Base-by-base conservation (phyloP, 2,888 invertebrate species). In the Andricus quercusramuli region DNA sequence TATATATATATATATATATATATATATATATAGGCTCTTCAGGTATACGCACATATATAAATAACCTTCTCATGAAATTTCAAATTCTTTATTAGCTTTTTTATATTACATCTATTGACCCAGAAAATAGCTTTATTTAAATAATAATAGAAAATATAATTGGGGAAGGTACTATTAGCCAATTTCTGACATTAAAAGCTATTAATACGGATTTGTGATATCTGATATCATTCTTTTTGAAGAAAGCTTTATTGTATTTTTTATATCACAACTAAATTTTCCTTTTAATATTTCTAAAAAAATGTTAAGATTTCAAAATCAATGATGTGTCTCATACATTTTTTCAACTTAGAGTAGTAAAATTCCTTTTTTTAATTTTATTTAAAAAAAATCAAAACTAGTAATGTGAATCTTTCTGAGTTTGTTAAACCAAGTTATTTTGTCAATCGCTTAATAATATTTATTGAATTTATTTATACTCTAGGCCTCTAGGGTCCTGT, bases 101-200 rank as follows among this genome's bases (percentile, higher is more conserved):
- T 22, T 6, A 56, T n/a, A 47, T 1, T 47, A n/a, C n/a, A n/a
- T 22, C 0, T 56, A 56, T 56, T 56, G n/a, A 15, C 29, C 29
- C 29, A 32, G 29, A 51, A 70, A 70, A 51, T 51, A 47, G 47
- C 4, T 15, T 29, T 32, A 70, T 70, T 70, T 25, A 29, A 70
- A 70, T 70, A 70, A 70, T 70, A 70, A 51, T 51, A 51, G 51
- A 70, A 70, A 51, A 51, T 3, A 70, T 11, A 47, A 32, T 51
- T 51, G 8, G 29, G 70, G 32, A 29, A 4, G 47, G 29, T 70
- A 29, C 11, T 56, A n/a, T 47, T 47, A 47, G 47, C 15, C 47
- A 17, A 47, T 47, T 47, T 47, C 17, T 47, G 47, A 15, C 47
- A 4, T 47, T 15, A 15, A 47, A 47, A 17, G 20, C 2, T 67